Conservation (phyloP, 2,113 vertebrate genomes). For the Amazona guildingii region DNA sequence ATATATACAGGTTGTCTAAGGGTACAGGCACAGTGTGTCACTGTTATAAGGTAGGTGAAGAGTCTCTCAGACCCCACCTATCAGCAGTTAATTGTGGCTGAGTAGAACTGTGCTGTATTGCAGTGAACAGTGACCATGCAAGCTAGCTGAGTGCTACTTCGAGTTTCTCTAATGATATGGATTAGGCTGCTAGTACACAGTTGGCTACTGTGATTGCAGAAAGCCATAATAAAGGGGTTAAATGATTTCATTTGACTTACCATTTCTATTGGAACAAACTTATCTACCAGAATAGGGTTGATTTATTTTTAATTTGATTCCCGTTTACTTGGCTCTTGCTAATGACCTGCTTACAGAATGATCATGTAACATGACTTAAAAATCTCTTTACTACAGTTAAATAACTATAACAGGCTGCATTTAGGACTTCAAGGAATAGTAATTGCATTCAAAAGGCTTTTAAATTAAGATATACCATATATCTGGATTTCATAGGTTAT, state of each 20-base stretch:
- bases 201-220: background rate
- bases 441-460: background rate
- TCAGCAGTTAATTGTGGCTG: background rate
- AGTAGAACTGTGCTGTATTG: background rate
- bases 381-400: background rate
- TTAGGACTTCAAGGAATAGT: background rate
- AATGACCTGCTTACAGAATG: background rate
- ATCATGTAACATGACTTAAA: background rate
- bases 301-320: background rate
- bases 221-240: background rate
- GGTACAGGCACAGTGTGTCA: rapidly evolving
- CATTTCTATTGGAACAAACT: background rate
- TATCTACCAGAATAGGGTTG: background rate
- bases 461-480: background rate
- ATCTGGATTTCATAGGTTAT: background rate
- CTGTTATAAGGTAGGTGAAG: background rate
- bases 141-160: background rate
- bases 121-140: rapidly evolving
- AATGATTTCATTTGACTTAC: background rate
- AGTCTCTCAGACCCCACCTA: background rate
- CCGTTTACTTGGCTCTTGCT: background rate
- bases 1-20: background rate
- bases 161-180: background rate
- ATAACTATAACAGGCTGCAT: background rate
- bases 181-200: background rate